A percentile compares a stretch with the other conserved stretches of the same genome.
These are phyloP conservation scores for Urocyon cinereoargenteus DNA, from an alignment of 2,797 vertebrate species.

Conservation along the genomic window DNA sequence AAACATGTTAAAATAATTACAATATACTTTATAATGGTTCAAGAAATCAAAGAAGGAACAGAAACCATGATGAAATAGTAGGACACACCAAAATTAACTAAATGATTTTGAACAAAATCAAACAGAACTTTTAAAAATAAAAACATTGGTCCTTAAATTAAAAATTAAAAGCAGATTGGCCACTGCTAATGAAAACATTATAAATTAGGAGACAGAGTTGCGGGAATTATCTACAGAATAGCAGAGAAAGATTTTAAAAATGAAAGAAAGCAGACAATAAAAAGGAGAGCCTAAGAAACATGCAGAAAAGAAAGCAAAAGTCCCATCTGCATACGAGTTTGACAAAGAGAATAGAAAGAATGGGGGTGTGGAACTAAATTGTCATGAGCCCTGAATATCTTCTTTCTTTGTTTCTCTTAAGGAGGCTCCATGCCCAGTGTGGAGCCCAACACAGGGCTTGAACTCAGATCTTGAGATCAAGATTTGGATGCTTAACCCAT, in stretches of 20 bases:
- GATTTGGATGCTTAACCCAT: not conserved
- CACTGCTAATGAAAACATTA: not conserved
- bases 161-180: not conserved
- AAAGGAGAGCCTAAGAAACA: not conserved
- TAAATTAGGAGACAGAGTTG: not conserved
- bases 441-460: not conserved
- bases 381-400: not conserved
- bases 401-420: not conserved
- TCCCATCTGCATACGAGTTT: not conserved
- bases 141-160: not conserved
- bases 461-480: not conserved
- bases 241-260: not conserved
- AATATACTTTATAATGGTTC: constrained; percentile 7
- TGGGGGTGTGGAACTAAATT: not conserved
- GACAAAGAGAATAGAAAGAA: not conserved
- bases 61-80: constrained; percentile 29
- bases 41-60: not conserved
- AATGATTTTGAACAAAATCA: constrained; percentile 18
- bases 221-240: not conserved
- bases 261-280: not conserved
- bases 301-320: not conserved
- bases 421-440: not conserved
- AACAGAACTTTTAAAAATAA: not conserved
- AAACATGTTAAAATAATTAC: not conserved
- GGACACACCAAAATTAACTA: not conserved